Conservation (phyloP, 2,888 invertebrate species). For the Invenusta paracnida region DNA sequence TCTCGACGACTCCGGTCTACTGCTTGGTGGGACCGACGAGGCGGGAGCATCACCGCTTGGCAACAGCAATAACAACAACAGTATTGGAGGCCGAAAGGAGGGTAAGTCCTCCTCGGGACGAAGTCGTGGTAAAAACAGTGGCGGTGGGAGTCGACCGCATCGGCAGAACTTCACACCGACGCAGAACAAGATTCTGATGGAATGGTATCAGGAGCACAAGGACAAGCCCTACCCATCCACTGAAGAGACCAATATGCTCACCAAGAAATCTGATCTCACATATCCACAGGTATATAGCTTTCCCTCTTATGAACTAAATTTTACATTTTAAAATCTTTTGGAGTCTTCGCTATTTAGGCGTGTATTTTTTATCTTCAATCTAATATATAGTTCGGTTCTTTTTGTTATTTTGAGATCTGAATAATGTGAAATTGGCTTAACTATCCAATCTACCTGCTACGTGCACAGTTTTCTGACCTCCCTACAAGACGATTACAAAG, state of each 20-base stretch:
- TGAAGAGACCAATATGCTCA: slow-evolving; percentile 41
- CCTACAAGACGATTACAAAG: neutral
- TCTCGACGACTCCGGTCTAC: too few species aligned
- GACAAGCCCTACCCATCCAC: slow-evolving; percentile 40
- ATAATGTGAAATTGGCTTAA: too few species aligned
- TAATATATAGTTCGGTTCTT: too few species aligned
- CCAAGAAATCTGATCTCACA: slow-evolving; percentile 27
- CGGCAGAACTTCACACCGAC: slow-evolving; percentile 41
- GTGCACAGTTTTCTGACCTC: neutral
- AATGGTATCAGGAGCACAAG: slow-evolving; percentile 39
- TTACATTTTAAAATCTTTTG: too few species aligned
- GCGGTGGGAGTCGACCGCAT: slow-evolving; percentile 35
- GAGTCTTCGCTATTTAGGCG: too few species aligned
- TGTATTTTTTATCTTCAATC: too few species aligned
- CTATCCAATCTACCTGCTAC: too few species aligned
- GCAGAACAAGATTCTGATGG: slow-evolving; percentile 36
- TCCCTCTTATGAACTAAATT: too few species aligned
- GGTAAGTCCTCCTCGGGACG: neutral
- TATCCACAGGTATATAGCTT: slow-evolving; percentile 37
- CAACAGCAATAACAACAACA: too few species aligned
- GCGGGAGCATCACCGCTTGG: neutral
- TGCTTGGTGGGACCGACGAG: neutral
- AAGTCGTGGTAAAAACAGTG: neutral
- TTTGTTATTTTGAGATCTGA: too few species aligned
- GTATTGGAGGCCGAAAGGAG: neutral